phyloP scores from a whole-genome alignment of 2,888 invertebrate species.

The Synergus gifuensis region DNA sequence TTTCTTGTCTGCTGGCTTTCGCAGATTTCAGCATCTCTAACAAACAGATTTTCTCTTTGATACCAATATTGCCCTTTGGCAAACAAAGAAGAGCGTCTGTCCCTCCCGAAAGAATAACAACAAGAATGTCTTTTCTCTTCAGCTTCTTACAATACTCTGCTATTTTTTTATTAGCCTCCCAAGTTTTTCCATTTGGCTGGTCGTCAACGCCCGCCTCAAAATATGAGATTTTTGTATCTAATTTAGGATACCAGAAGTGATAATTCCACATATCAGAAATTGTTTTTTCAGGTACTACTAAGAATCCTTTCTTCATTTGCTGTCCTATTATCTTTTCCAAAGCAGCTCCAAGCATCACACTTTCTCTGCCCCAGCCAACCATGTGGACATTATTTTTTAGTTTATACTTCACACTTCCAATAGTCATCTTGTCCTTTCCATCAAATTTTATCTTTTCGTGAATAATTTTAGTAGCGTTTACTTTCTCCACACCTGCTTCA shows the following conservation, averaged over 20 bases:
- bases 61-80: conserved; percentile 79
- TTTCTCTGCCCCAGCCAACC: conserved; percentile 82
- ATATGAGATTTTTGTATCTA: conserved; percentile 73
- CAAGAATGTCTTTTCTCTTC: conserved; percentile 78
- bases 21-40: conserved; percentile 77
- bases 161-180: conserved; percentile 78
- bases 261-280: conserved; percentile 62
- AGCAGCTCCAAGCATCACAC: conserved; percentile 80
- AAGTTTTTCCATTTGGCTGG: conserved; percentile 80
- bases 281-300: conserved; percentile 80
- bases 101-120: conserved; percentile 82
- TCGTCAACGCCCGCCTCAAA: conserved; percentile 80
- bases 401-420: conserved; percentile 61
- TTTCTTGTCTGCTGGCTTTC: conserved; percentile 81
- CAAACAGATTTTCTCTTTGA: conserved; percentile 79
- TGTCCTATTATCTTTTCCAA: conserved; percentile 78
- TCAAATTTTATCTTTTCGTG: conserved; percentile 65
- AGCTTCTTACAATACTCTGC: conserved; percentile 76
- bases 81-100: conserved; percentile 84
- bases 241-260: conserved; percentile 62
- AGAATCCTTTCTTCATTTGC: conserved; percentile 78
- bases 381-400: conserved; percentile 72
- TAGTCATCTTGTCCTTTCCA: conserved; percentile 56
- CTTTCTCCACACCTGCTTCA: conserved; percentile 61
- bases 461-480: conserved; percentile 61